Evolutionary conservation across 2,113 vertebrate genomes (phyloP).

Genomic region (Rhea pennata): DNA sequence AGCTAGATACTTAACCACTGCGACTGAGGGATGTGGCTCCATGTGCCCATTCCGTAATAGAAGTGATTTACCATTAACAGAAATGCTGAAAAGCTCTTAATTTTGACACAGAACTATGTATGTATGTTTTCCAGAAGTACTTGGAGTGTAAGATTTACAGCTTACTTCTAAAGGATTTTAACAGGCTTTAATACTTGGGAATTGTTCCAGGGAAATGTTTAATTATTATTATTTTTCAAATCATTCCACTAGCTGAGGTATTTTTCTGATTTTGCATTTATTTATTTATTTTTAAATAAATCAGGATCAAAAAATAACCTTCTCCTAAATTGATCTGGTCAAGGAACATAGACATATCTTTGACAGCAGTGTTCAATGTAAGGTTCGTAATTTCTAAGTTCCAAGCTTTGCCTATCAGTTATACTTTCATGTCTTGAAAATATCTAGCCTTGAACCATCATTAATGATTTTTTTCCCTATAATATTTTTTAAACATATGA

Average conservation of each 20-base stretch:
- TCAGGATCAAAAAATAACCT: neutral
- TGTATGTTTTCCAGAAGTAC: neutral
- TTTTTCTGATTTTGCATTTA: neutral
- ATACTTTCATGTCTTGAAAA: neutral
- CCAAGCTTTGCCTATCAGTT: neutral
- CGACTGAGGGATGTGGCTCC: neutral
- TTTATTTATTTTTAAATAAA: neutral
- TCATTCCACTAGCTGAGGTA: neutral
- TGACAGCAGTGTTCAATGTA: neutral
- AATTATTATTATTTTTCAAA: neutral
- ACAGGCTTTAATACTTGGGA: neutral
- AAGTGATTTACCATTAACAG: neutral
- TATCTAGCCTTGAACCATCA: neutral
- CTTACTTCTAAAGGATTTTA: neutral
- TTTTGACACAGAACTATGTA: neutral
- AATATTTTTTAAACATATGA: neutral
- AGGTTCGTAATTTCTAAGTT: neutral
- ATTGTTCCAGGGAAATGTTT: neutral
- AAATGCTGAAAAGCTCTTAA: neutral
- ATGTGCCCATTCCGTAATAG: neutral
- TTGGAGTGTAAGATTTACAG: neutral
- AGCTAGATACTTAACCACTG: neutral
- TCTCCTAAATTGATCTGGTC: neutral
- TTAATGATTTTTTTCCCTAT: neutral
- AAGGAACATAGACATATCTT: neutral